phyloP scores from a whole-genome alignment of 2,888 invertebrate genomes.

The Pecten maximus region DNA sequence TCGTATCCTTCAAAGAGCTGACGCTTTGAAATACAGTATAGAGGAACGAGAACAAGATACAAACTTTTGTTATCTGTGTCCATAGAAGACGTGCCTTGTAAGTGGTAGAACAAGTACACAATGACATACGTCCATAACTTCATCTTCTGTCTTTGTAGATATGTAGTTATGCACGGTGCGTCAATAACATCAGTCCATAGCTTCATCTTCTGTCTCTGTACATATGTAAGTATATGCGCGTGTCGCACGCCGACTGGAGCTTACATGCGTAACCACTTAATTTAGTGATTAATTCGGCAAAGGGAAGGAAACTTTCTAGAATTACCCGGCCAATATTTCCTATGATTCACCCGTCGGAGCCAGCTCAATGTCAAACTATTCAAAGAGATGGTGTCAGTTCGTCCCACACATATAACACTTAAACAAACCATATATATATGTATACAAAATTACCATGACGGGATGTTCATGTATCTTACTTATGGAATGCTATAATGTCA shows the following conservation, averaged over 20 bases:
- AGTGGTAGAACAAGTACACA: not conserved
- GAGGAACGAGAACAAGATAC: too few relatives aligned
- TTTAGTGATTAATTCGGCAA: not conserved
- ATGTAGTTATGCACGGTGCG: too few relatives aligned
- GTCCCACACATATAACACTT: too few relatives aligned
- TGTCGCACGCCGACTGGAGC: not conserved
- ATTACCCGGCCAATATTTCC: not conserved
- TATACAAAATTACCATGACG: too few relatives aligned
- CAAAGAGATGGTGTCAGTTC: too few relatives aligned
- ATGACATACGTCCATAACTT: not conserved
- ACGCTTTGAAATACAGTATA: too few relatives aligned
- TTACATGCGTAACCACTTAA: not conserved
- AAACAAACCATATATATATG: too few relatives aligned
- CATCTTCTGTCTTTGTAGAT: not conserved
- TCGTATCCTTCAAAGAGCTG: too few relatives aligned
- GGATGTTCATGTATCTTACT: too few relatives aligned
- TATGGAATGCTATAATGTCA: too few relatives aligned
- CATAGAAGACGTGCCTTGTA: not conserved
- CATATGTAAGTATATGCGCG: not conserved
- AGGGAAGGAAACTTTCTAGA: not conserved
- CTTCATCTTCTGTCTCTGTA: not conserved
- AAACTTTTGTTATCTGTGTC: not conserved
- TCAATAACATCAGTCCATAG: not conserved
- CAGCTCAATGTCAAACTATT: not conserved
- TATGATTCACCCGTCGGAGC: not conserved